Percentiles rank a stretch among this genome's conserved stretches.
These are phyloP conservation scores for Nomada ruficornis DNA, from an alignment of 2,888 invertebrate species.

Conservation along the genomic window DNA sequence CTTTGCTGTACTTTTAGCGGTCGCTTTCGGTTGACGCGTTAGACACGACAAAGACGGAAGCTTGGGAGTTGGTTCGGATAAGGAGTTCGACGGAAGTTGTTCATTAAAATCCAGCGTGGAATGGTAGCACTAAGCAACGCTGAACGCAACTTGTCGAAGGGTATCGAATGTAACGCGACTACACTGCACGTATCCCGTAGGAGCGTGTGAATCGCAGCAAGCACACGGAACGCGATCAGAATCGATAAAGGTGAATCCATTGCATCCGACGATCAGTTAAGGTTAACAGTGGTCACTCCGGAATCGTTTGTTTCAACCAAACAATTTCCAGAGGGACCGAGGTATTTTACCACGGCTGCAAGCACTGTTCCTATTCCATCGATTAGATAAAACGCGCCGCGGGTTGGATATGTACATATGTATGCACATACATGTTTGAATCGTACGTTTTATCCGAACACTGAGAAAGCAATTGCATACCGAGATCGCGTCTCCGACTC, in stretches of 20 bases:
- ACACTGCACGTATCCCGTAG: background rate
- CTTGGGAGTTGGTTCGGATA: background rate
- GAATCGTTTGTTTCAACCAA: conserved; percentile 27
- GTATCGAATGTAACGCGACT: background rate
- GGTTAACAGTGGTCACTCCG: conserved; percentile 10
- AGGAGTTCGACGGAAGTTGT: too few species aligned
- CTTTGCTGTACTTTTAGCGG: conserved; percentile 43
- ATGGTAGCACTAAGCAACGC: too few species aligned
- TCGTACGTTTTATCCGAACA: conserved; percentile 18
- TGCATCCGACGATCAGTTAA: conserved; percentile 30
- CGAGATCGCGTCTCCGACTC: conserved; percentile 21
- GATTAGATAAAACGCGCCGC: conserved; percentile 26
- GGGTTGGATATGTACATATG: too few species aligned
- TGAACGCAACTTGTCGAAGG: conserved; percentile 15
- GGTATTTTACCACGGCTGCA: conserved; percentile 14
- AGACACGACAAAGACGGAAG: conserved; percentile 45
- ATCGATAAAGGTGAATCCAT: conserved; percentile 37
- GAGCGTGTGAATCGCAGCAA: background rate
- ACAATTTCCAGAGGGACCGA: conserved; percentile 11
- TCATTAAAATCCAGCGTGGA: too few species aligned
- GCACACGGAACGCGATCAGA: background rate
- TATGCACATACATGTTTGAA: conserved; percentile 13
- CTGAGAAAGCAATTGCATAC: conserved; percentile 30
- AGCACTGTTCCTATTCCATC: conserved; percentile 3
- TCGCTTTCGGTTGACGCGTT: conserved; percentile 31